Base-by-base conservation (phyloP, 2,888 invertebrate genomes). In the Drosophila austrosaltans region DNA sequence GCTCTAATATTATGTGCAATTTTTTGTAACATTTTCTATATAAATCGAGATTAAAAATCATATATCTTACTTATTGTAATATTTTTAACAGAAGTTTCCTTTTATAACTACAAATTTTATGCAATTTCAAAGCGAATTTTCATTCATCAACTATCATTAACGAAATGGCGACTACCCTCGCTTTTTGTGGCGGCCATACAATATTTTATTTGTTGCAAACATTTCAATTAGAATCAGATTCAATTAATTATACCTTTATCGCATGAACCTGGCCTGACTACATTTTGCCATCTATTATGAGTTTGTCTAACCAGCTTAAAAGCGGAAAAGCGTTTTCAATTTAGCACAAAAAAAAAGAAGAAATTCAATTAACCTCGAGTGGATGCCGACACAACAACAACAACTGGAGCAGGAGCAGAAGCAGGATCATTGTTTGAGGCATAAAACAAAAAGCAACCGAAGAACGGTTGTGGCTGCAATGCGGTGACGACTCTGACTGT, bases 301-400 rank as follows among this genome's bases (percentile, higher is more conserved):
- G 60, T 58, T 57, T 66, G 63, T 61, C 79, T 72, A 75, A 76
- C 79, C 75, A 73, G 84, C 77, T 87, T 86, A 85, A 81, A 79
- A 73, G 72, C 84, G 63, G 56, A 64, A 77, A 81, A 81, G 65
- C 80, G 76, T 69, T 85, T 83, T 83, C 89, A 74, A 78, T 83
- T 81, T 76, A 66, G 53, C 67, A 72, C 75, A 65, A 59, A 61
- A 78, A 79, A 77, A 36, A 36, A 36, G 10, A 8, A 79, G 88
- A 91, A 90, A 91, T 91, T 91, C 91, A 91, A 91, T 91, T 91
- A 91, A 91, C 82, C 87, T 91, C 91, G 90, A 91, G 91, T 90
- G 91, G 82, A 82, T 78, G 81, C 81, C 75, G 79, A 79, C 75
- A 71, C 25, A 48, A 25, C 22, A 48, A 48, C 48, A 48, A n/a